Evolutionary conservation across 1,140 invertebrate genomes (phyloP).

Genomic region (Diprion similis): DNA sequence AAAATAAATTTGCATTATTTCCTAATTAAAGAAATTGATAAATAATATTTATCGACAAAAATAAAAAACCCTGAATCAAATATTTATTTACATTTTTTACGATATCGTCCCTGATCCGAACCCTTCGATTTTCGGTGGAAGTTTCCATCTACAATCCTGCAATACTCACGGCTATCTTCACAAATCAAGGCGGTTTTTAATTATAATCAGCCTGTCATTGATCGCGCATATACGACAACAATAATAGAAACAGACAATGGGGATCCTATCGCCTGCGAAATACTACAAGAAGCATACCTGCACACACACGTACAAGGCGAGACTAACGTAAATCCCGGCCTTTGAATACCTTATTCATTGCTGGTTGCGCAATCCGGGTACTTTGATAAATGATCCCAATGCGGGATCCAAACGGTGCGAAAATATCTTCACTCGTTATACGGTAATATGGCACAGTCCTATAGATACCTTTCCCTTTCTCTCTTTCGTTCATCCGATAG

Average conservation of each 20-base stretch:
- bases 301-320: neutral
- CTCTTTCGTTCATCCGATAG: too few species aligned
- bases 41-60: too few species aligned
- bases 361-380: neutral
- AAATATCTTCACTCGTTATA: neutral
- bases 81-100: too few species aligned
- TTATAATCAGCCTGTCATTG: neutral
- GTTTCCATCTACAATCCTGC: too few species aligned
- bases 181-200: neutral
- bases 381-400: neutral
- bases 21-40: too few species aligned
- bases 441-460: too few species aligned
- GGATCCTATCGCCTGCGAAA: neutral
- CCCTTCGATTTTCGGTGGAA: too few species aligned
- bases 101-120: too few species aligned
- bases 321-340: neutral
- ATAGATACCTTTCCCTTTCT: too few species aligned
- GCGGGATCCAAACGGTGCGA: neutral
- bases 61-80: too few species aligned
- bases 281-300: neutral
- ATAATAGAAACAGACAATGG: neutral
- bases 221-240: neutral
- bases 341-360: neutral
- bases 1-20: too few species aligned
- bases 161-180: too few species aligned